phyloP scores from a whole-genome alignment of 2,888 invertebrate genomes.

The Metacarcinus magister region DNA sequence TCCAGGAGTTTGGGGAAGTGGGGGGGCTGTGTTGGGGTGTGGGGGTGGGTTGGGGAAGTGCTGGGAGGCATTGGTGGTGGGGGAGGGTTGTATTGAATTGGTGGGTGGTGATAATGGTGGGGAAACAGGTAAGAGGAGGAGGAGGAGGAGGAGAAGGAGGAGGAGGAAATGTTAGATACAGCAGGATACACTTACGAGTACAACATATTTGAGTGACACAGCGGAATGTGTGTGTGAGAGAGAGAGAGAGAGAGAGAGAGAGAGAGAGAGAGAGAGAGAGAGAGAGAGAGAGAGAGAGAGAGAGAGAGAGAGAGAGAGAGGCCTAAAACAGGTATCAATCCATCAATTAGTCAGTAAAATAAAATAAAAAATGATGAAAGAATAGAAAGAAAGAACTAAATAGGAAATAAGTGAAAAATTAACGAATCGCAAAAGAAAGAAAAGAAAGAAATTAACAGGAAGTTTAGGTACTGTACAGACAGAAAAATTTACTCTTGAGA shows the following conservation, averaged over 20 bases:
- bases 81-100: not conserved
- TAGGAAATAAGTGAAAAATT: too few relatives aligned
- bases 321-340: too few relatives aligned
- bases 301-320: conserved; percentile 47
- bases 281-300: conserved; percentile 52
- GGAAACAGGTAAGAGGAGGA: not conserved
- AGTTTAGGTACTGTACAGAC: too few relatives aligned
- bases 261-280: conserved; percentile 46
- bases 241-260: conserved; percentile 50
- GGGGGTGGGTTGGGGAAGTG: not conserved
- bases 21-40: not conserved
- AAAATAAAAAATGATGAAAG: not conserved
- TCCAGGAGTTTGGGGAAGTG: not conserved
- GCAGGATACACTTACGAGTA: not conserved
- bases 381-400: not conserved
- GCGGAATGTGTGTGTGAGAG: conserved; percentile 10
- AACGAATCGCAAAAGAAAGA: too few relatives aligned
- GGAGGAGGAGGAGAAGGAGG: conserved; percentile 14
- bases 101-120: not conserved
- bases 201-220: not conserved
- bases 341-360: not conserved
- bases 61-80: not conserved
- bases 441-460: too few relatives aligned
- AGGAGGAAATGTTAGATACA: not conserved
- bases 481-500: not conserved